Evolutionary conservation across 2,888 invertebrate genomes (phyloP).

Genomic region (Parnassius mnemosyne): DNA sequence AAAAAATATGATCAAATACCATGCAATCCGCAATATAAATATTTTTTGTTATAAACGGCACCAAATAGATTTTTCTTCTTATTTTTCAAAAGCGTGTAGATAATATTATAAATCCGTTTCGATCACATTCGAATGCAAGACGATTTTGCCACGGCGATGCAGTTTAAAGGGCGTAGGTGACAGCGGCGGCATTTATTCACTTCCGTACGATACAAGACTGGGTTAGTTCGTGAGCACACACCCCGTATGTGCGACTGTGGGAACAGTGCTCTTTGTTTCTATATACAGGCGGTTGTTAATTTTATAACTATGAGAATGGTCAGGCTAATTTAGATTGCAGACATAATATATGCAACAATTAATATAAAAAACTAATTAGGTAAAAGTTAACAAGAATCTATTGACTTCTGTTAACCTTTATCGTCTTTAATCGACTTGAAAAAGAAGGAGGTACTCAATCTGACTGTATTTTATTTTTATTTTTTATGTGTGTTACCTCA

Average conservation of each 20-base stretch:
- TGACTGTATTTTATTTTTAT: no score
- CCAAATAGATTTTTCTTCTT: constrained; percentile 1
- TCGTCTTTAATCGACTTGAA: no score
- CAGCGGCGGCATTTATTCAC: constrained; percentile 69
- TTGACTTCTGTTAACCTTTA: no score
- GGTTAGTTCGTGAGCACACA: constrained; percentile 75
- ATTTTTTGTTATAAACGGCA: no score
- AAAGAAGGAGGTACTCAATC: no score
- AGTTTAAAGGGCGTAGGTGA: constrained; percentile 73
- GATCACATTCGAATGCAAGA: constrained; percentile 31
- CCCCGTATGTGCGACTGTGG: constrained; percentile 76
- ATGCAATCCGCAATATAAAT: no score
- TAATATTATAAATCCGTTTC: constrained; percentile 9
- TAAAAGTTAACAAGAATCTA: no score
- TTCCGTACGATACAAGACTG: constrained; percentile 70
- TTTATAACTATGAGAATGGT: not conserved
- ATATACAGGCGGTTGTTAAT: constrained; percentile 48
- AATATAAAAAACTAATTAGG: no score
- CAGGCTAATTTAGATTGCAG: no score
- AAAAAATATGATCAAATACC: no score
- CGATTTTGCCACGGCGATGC: constrained; percentile 56
- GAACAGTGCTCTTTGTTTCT: constrained; percentile 64
- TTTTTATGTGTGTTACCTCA: no score
- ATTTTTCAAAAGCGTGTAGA: not conserved
- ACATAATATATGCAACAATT: no score